Evolutionary conservation across 2,113 vertebrate species (phyloP), one percentile per base, ranked within the genome.

Genomic region (Dissostichus mawsoni): DNA sequence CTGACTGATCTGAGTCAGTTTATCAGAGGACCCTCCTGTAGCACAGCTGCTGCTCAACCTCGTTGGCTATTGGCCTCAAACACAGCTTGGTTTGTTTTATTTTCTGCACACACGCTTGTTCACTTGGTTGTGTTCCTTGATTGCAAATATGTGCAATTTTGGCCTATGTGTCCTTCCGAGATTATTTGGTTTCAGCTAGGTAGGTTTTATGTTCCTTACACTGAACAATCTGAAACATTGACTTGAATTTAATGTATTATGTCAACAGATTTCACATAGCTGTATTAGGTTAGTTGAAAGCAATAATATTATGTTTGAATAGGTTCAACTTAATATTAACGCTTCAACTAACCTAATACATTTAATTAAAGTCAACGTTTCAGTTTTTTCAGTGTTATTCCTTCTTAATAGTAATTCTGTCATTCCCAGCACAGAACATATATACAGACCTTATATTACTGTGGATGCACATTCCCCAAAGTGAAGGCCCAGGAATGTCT

Each of bases 1-100:
- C 16, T 11, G 13, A 69, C 68, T 73, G 72, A 83, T 83, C 82
- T 59, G 57, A 58, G 57, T 71, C 61, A 56, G 73, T 68, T 82
- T 53, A 87, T 80, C 69, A 87, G 82, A 72, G 25, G 52, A 78
- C 4, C 1, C 44, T 66, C 29, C 52, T 71, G 23, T 5, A 63
- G 53, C 74, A 56, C 66, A 78, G 78, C 63, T 75, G 71, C 23
- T 3, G 18, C 47, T 68, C 23, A 8, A 72, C 18, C 10, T 51
- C 55, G 53, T 23, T 72, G 74, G 74, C 62, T 55, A 7, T 12
- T 11, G 58, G 17, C 29, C 45, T 74, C 11, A 45, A 47, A n/a
- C 33, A 53, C 10, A 11, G 13, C 23, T 69, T 53, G 59, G 36
- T 64, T 53, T 11, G 33, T 29, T 63, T 47, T 2, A 45, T 51